Percentiles rank a stretch among this genome's conserved stretches.
Evolutionary conservation across 2,888 invertebrate genomes (phyloP).

Genomic region (Phania funesta): DNA sequence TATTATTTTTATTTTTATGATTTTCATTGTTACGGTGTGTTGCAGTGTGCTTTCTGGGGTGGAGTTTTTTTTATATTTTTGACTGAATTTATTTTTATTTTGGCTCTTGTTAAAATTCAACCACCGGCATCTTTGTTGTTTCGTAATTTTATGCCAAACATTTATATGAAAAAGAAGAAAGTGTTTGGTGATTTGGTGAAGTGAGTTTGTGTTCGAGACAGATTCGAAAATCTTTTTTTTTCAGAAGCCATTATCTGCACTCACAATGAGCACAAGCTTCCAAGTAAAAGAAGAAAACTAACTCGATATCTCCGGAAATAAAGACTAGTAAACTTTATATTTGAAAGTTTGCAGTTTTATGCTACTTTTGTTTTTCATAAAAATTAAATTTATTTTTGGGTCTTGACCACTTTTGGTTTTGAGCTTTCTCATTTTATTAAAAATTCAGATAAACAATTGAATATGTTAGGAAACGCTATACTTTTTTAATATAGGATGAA

Average conservation of each 20-base stretch:
- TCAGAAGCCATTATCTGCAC: background rate
- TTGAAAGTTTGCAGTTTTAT: too few species aligned
- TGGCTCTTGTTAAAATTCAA: conserved; percentile 22
- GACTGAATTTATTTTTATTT: too few species aligned
- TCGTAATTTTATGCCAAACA: conserved; percentile 18
- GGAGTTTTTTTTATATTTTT: conserved; percentile 17
- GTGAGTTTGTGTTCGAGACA: background rate
- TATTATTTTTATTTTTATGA: conserved; percentile 53
- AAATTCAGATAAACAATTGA: too few species aligned
- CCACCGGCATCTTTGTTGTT: conserved; percentile 10
- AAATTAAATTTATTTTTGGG: too few species aligned
- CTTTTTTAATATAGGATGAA: too few species aligned
- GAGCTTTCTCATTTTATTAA: too few species aligned
- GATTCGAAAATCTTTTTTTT: background rate
- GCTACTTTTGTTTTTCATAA: too few species aligned
- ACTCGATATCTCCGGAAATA: too few species aligned
- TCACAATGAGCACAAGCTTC: conserved; percentile 28
- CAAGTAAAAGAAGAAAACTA: conserved; percentile 33
- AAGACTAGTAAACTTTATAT: too few species aligned
- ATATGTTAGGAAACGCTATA: too few species aligned
- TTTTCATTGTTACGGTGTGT: conserved; percentile 46
- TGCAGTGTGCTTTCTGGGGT: conserved; percentile 6
- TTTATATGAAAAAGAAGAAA: background rate
- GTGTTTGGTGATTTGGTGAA: background rate
- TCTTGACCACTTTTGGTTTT: too few species aligned